Conservation (phyloP, 92 coral and sea anemone genomes). For the Zoanthus solanderi region DNA sequence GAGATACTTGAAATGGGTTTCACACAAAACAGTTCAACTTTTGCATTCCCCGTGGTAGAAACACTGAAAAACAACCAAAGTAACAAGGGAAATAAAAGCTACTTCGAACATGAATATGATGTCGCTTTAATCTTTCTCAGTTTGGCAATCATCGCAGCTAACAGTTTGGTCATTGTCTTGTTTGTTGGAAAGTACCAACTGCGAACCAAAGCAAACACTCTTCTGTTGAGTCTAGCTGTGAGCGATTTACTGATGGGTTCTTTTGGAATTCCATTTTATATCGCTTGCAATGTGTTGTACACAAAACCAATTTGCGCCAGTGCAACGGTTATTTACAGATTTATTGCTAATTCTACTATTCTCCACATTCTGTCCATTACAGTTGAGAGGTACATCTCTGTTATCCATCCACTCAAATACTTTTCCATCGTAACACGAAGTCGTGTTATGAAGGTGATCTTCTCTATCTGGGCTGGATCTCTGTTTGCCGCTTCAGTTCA, state of each 20-base stretch:
- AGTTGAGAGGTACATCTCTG: slow-evolving; percentile 40
- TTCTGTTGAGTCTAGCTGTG: slow-evolving; percentile 30
- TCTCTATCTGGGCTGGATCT: slow-evolving; percentile 19
- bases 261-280: slow-evolving; percentile 25
- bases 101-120: slow-evolving; percentile 29
- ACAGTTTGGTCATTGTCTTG: slow-evolving; percentile 14
- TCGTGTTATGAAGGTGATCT: slow-evolving; percentile 29
- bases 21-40: slow-evolving; percentile 4
- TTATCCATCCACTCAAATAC: slow-evolving; percentile 34
- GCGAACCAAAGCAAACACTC: slow-evolving; percentile 37
- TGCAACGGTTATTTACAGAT: slow-evolving; percentile 36
- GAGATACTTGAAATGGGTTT: neutral
- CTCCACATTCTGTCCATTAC: slow-evolving; percentile 40
- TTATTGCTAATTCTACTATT: slow-evolving; percentile 34
- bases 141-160: slow-evolving; percentile 19
- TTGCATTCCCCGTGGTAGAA: neutral
- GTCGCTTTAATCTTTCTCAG: slow-evolving; percentile 20
- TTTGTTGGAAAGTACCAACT: slow-evolving; percentile 24
- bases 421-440: slow-evolving; percentile 38
- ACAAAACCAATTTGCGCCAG: slow-evolving; percentile 31
- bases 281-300: slow-evolving; percentile 27
- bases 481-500: slow-evolving; percentile 24
- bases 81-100: neutral
- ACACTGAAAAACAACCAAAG: neutral
- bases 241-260: slow-evolving; percentile 41